Evolutionary conservation across 2,113 vertebrate genomes (phyloP).

Genomic region (Oncorhynchus nerka): DNA sequence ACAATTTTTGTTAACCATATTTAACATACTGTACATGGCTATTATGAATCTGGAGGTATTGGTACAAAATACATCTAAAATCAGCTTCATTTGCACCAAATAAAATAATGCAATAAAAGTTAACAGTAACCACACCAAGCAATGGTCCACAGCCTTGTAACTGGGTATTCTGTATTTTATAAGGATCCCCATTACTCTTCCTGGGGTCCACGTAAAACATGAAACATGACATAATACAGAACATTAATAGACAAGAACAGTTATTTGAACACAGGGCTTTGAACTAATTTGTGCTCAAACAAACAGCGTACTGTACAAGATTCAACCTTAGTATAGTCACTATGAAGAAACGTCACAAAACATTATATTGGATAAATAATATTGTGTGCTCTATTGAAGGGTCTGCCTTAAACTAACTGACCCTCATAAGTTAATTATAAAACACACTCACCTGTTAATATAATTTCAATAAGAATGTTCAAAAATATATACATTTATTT

Average conservation of each 20-base stretch:
- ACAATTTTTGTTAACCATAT: background rate
- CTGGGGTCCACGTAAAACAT: too few relatives aligned
- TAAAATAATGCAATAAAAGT: background rate
- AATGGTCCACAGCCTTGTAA: slow-evolving; percentile 33
- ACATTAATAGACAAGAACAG: too few relatives aligned
- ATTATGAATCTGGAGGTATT: background rate
- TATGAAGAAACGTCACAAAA: background rate
- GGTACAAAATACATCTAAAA: background rate
- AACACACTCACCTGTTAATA: slow-evolving; percentile 42
- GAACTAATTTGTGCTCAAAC: background rate
- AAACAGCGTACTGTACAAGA: background rate
- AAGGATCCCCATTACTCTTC: too few relatives aligned
- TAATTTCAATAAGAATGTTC: slow-evolving; percentile 9
- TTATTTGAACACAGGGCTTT: background rate
- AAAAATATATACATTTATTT: background rate
- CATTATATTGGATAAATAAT: background rate
- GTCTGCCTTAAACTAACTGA: background rate
- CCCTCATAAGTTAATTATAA: background rate
- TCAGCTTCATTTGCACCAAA: slow-evolving; percentile 12
- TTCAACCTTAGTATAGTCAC: background rate
- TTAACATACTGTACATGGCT: slow-evolving; percentile 3
- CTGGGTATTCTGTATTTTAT: slow-evolving; percentile 8
- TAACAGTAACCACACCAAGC: slow-evolving; percentile 18
- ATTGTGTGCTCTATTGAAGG: background rate
- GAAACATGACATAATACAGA: too few relatives aligned